Evolutionary conservation across 2,888 invertebrate genomes (phyloP), one percentile per base, ranked within the genome.

Genomic region (Eucriotettix oculatus): DNA sequence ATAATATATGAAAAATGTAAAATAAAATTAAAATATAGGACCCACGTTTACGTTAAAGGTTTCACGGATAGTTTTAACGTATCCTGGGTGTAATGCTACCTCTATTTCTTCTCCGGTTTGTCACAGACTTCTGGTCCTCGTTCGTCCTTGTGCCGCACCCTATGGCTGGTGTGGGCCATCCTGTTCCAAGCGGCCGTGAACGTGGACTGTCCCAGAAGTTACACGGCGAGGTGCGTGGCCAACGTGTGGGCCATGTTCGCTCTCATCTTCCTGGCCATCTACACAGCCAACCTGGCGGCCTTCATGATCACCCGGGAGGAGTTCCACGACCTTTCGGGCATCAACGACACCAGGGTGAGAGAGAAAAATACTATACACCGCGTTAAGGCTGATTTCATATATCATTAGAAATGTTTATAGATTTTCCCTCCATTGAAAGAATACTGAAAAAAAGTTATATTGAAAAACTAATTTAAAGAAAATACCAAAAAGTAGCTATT

Each of bases 161-260:
- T 97, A 74, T 99, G 99, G 99, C 81, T 99, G 65, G 98, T 99
- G 41, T 99, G 98, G 98, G 97, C 99, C n/a, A 96, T 99, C 62
- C 80, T 96, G 48, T 96, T 92, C 72, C 90, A 97, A 77, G 98
- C 98, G 2, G 93, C 97, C 44, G 98, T 98, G 1, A 94, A 95
- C 72, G 93, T 97, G 62, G 97, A 97, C 74, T 93, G 94, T 52
- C 97, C 97, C 1, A 79, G 92, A 68, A 95, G 96, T 52, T 92
- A 93, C 75, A 94, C 94, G 12, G 88, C 94, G 52, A 77, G 82
- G 74, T 78, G 67, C 70, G 96, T 98, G 88, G 95, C 97, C 62
- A 94, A 96, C 71, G 91, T 96, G 67, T 97, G 96, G 96, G 95
- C 95, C 16, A 87, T 95, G 81, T 99, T 99, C 74, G 97, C 98